Conservation (phyloP, 1,140 invertebrate genomes). For the Amphibalanus amphitrite region DNA sequence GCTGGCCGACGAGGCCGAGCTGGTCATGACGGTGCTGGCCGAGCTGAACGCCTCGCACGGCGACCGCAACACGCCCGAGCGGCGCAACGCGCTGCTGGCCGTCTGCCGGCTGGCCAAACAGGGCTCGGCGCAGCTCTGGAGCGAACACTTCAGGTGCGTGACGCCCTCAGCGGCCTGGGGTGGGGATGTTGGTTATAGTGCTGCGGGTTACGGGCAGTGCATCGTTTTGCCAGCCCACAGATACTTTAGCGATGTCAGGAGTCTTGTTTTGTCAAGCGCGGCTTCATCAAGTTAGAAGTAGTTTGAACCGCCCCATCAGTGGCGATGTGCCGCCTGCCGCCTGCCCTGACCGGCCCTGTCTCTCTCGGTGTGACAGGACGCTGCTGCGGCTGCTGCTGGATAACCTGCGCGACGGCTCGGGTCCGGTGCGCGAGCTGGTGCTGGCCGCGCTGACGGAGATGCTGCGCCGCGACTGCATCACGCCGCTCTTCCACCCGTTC, state of each 20-base stretch:
- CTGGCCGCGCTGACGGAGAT: conserved; percentile 62
- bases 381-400: conserved; percentile 54
- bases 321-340: too few relatives aligned
- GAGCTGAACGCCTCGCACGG: conserved; percentile 11
- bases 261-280: too few relatives aligned
- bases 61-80: conserved; percentile 20
- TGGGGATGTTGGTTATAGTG: too few relatives aligned
- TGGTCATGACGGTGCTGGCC: background rate
- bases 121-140: conserved; percentile 30
- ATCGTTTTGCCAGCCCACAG: too few relatives aligned
- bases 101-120: conserved; percentile 30
- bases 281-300: conserved; percentile 7
- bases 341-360: background rate
- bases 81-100: conserved; percentile 28
- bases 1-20: background rate
- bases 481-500: conserved; percentile 59
- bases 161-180: too few relatives aligned
- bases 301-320: too few relatives aligned
- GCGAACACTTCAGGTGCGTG: conserved; percentile 32
- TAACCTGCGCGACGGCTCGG: conserved; percentile 45
- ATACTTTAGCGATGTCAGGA: too few relatives aligned
- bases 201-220: too few relatives aligned
- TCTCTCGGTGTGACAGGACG: conserved; percentile 28
- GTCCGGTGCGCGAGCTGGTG: conserved; percentile 42
- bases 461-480: conserved; percentile 51